Conservation (phyloP, 2,797 vertebrate species). For the Alcedo quadribrachys region DNA sequence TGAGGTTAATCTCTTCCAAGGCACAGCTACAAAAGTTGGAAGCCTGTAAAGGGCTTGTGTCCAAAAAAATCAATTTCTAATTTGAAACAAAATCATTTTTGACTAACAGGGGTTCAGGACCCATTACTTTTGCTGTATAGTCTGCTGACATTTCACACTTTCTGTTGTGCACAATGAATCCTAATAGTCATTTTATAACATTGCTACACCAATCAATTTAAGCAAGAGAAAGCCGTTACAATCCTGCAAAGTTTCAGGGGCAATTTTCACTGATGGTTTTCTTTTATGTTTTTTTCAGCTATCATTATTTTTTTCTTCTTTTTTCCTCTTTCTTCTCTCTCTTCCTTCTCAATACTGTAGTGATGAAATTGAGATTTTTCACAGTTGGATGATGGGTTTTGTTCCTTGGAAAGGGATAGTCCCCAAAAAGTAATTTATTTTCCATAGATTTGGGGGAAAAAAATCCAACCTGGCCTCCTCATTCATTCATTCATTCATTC, state of each 20-base stretch:
- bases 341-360: not conserved
- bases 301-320: constrained; percentile 47
- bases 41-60: constrained; percentile 78
- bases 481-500: constrained; percentile 16
- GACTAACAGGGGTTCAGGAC: constrained; percentile 83
- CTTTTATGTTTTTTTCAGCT: constrained; percentile 65
- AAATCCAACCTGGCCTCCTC: not conserved
- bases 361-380: constrained; percentile 57
- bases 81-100: constrained; percentile 85
- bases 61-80: constrained; percentile 86
- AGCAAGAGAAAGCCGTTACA: constrained; percentile 76
- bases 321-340: not conserved
- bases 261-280: constrained; percentile 75
- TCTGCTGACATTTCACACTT: constrained; percentile 81
- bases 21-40: constrained; percentile 73
- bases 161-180: constrained; percentile 79
- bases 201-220: constrained; percentile 80
- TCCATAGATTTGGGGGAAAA: not conserved
- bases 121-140: constrained; percentile 80
- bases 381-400: constrained; percentile 42
- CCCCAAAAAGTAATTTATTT: constrained; percentile 40
- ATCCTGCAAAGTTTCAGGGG: constrained; percentile 75
- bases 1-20: constrained; percentile 78
- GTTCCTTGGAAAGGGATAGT: constrained; percentile 16
- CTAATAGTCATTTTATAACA: constrained; percentile 81